A percentile compares a stretch with the other conserved stretches of the same genome.
Conservation (phyloP, 2,888 invertebrate species). For the Tachina fera region DNA sequence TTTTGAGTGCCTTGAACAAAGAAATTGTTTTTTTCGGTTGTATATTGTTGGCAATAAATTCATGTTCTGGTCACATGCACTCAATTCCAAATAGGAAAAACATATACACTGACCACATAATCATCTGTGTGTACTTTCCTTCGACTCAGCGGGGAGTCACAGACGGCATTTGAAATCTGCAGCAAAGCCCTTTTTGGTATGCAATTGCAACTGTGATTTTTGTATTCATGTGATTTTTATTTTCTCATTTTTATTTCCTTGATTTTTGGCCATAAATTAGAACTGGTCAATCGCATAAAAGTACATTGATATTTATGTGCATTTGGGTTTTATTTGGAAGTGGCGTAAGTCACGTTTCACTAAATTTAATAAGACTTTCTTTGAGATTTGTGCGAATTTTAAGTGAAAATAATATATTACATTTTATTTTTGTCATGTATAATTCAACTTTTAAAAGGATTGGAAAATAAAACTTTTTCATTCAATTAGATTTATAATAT, state of each 20-base stretch:
- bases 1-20: slow-evolving; percentile 59
- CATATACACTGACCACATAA: slow-evolving; percentile 49
- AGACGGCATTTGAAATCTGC: slow-evolving; percentile 12
- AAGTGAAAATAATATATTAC: not conserved
- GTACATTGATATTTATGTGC: slow-evolving; percentile 55
- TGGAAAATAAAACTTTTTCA: no score
- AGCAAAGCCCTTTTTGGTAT: not conserved
- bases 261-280: slow-evolving; percentile 38
- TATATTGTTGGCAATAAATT: slow-evolving; percentile 59
- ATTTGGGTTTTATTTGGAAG: slow-evolving; percentile 23
- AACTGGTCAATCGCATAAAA: slow-evolving; percentile 64
- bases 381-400: not conserved
- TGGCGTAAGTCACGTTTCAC: slow-evolving; percentile 43
- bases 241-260: slow-evolving; percentile 21
- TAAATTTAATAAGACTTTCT: not conserved
- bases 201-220: slow-evolving; percentile 32
- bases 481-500: no score
- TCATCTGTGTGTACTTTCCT: slow-evolving; percentile 15
- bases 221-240: not conserved
- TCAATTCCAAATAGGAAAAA: slow-evolving; percentile 1
- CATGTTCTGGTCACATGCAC: slow-evolving; percentile 54
- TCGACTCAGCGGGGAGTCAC: slow-evolving; percentile 31
- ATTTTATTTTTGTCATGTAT: not conserved
- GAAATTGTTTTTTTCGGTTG: not conserved
- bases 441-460: no score